Percentiles rank a stretch among this genome's conserved stretches.
Evolutionary conservation across 2,888 invertebrate species (phyloP).

Genomic region (Corbicula japonica): DNA sequence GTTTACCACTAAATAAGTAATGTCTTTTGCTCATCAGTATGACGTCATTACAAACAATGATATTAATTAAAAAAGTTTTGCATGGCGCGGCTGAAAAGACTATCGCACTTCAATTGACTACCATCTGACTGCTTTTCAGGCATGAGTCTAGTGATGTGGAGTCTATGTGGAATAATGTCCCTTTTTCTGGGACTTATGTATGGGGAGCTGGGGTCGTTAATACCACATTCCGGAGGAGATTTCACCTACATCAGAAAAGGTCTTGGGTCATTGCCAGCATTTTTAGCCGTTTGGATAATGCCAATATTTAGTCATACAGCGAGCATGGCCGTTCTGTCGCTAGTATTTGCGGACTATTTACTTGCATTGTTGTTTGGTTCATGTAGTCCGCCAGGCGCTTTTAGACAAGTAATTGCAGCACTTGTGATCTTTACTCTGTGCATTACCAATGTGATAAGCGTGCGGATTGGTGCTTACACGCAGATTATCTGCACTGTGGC

Average conservation of each 20-base stretch:
- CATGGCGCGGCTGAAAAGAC: too few relatives aligned
- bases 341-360: conserved; percentile 53
- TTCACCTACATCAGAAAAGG: conserved; percentile 46
- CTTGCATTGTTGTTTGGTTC: conserved; percentile 19
- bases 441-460: conserved; percentile 89
- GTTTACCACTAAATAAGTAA: not conserved
- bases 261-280: conserved; percentile 37
- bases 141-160: conserved; percentile 44
- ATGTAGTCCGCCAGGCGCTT: conserved; percentile 25
- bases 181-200: conserved; percentile 41
- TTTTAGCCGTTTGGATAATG: conserved; percentile 31
- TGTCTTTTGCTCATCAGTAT: not conserved
- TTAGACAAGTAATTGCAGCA: conserved; percentile 29
- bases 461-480: conserved; percentile 96
- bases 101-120: not conserved
- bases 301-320: conserved; percentile 28
- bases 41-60: not conserved
- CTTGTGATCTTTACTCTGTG: conserved; percentile 21
- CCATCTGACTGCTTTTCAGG: conserved; percentile 15
- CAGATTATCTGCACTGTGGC: conserved; percentile 97
- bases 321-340: conserved; percentile 29
- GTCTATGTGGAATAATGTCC: conserved; percentile 31
- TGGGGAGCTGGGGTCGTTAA: conserved; percentile 46
- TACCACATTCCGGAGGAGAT: conserved; percentile 54
- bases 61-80: not conserved